Evolutionary conservation across 2,797 vertebrate species (phyloP).

Genomic region (Setipinna tenuifilis): DNA sequence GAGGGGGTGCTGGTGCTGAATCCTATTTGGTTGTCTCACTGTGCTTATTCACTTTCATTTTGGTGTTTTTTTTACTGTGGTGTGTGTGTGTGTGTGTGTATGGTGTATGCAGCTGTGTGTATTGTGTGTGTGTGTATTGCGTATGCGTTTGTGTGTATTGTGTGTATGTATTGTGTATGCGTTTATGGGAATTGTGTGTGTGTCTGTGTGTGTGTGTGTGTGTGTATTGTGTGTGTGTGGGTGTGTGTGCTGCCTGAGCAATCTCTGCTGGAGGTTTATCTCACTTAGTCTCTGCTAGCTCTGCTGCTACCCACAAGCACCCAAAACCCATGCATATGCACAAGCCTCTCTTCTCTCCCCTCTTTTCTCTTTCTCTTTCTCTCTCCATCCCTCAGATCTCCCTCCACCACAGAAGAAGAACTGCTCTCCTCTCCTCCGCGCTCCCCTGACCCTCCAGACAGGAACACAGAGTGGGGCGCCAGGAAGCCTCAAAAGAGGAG

Average conservation of each 20-base stretch:
- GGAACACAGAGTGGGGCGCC: not conserved
- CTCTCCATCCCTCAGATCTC: not conserved
- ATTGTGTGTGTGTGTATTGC: not conserved
- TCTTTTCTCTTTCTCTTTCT: too few species aligned
- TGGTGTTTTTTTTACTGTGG: not conserved
- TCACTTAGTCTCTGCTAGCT: not conserved
- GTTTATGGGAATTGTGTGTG: not conserved
- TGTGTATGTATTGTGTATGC: not conserved
- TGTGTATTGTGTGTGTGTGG: too few species aligned
- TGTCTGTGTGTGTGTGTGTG: not conserved
- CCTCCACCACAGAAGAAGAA: slow-evolving; percentile 30
- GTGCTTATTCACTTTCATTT: not conserved
- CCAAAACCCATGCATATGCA: slow-evolving; percentile 19
- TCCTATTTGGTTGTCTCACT: not conserved
- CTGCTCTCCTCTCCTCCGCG: not conserved
- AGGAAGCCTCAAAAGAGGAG: not conserved
- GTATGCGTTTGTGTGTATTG: not conserved
- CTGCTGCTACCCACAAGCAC: not conserved
- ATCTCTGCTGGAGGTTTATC: not conserved
- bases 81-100: not conserved
- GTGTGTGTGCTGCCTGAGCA: not conserved
- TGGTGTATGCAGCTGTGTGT: too few species aligned
- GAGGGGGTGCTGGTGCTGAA: not conserved
- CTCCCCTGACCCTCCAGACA: slow-evolving; percentile 36
- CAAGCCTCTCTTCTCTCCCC: slow-evolving; percentile 24